Percentiles rank a stretch among this genome's conserved stretches.
phyloP scores from a whole-genome alignment of 2,113 vertebrate genomes.

The Mobula hypostoma region DNA sequence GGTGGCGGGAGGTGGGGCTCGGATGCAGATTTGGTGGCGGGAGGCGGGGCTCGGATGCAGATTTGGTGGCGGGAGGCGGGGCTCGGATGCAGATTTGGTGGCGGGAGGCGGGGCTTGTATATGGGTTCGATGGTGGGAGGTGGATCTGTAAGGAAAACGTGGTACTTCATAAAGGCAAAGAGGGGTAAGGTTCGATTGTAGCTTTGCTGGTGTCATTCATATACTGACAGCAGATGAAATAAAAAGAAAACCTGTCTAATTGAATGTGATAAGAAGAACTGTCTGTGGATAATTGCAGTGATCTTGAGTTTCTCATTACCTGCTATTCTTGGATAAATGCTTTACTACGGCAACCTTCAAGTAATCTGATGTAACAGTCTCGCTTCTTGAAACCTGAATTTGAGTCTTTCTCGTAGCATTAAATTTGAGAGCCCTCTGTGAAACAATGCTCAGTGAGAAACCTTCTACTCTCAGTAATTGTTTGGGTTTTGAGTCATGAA shows the following conservation, averaged over 20 bases:
- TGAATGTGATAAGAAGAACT: not conserved
- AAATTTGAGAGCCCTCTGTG: not conserved
- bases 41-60: no score
- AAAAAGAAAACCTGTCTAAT: not conserved
- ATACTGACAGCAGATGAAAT: not conserved
- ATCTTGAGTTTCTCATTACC: not conserved
- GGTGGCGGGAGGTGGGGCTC: no score
- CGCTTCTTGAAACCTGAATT: not conserved
- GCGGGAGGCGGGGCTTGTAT: no score
- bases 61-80: no score
- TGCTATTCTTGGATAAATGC: not conserved
- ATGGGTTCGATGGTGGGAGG: no score
- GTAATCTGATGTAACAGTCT: not conserved
- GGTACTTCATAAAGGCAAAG: not conserved
- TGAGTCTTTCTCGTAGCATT: not conserved
- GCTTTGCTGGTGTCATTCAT: not conserved
- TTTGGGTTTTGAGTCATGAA: slow-evolving; percentile 1
- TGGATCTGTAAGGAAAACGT: no score
- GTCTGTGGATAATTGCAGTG: not conserved
- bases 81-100: no score
- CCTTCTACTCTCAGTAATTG: not conserved
- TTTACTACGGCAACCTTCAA: not conserved
- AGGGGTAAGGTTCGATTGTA: not conserved
- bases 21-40: no score
- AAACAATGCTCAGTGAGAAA: not conserved